A percentile compares a stretch with the other conserved stretches of the same genome.
Conservation (phyloP, 2,888 invertebrate species). For the Didymodactylos carnosus region DNA sequence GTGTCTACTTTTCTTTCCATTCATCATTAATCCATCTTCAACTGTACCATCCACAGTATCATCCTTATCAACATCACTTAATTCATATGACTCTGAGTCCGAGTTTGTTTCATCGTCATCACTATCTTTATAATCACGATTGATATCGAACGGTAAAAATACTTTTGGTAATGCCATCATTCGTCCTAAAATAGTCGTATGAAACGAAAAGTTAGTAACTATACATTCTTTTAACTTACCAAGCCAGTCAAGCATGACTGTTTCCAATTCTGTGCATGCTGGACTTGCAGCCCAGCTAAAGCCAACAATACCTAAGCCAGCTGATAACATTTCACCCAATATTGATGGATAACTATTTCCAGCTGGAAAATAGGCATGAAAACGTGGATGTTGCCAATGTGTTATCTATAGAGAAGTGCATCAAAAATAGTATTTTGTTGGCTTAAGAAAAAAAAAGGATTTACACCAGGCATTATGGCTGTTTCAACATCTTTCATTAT, state of each 20-base stretch:
- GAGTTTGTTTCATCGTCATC: neutral
- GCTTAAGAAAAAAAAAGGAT: constrained; percentile 18
- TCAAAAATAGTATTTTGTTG: neutral
- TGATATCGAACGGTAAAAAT: constrained; percentile 44
- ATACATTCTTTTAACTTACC: constrained; percentile 19
- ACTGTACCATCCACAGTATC: neutral
- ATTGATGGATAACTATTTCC: constrained; percentile 93
- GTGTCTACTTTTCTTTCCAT: neutral
- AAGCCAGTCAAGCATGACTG: constrained; percentile 82
- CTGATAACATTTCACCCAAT: constrained; percentile 83
- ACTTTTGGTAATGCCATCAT: constrained; percentile 66
- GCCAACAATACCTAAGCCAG: constrained; percentile 86
- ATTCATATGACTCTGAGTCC: neutral
- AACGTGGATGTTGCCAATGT: constrained; percentile 91
- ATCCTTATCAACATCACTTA: neutral
- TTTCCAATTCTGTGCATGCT: constrained; percentile 82
- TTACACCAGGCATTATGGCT: constrained; percentile 33
- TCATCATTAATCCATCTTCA: neutral
- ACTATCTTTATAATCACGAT: neutral
- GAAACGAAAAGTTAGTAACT: too few relatives aligned
- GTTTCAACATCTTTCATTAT: constrained; percentile 29
- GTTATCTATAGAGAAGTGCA: constrained; percentile 37
- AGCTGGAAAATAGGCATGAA: constrained; percentile 94
- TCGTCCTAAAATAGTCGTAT: too few relatives aligned
- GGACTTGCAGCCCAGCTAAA: constrained; percentile 85